phyloP scores from a whole-genome alignment of 2,797 vertebrate genomes.

The Pseudopleuronectes americanus region DNA sequence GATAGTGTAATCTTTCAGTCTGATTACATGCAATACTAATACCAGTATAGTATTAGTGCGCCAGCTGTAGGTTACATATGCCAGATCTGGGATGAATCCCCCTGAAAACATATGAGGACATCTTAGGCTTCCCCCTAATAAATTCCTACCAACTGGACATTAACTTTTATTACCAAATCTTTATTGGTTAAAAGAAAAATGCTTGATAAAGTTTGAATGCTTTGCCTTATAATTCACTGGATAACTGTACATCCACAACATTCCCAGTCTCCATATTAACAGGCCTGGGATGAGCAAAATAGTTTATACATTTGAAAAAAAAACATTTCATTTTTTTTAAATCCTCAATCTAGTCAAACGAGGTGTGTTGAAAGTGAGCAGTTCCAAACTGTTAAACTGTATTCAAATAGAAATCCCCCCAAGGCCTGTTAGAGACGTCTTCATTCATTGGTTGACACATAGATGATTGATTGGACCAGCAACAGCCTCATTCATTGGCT shows the following conservation, averaged over 20 bases:
- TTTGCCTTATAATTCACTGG: neutral
- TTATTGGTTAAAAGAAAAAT: neutral
- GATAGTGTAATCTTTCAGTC: constrained; percentile 2
- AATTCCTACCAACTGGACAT: neutral
- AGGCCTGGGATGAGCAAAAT: too few relatives aligned
- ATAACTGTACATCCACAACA: too few relatives aligned
- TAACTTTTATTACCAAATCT: neutral
- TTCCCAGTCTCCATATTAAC: too few relatives aligned
- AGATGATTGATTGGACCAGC: constrained; percentile 60
- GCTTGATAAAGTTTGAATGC: neutral
- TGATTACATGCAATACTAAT: constrained; percentile 1
- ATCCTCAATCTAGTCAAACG: constrained; percentile 1
- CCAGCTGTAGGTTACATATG: constrained; percentile 8
- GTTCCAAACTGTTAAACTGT: constrained; percentile 25
- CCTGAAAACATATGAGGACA: neutral
- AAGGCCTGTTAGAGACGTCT: constrained; percentile 25
- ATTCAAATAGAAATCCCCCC: constrained; percentile 35
- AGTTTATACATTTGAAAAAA: too few relatives aligned
- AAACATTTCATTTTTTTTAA: neutral
- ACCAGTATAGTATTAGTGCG: neutral
- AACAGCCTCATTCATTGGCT: constrained; percentile 52
- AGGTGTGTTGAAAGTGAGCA: neutral
- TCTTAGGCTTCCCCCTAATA: neutral
- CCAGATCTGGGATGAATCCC: neutral
- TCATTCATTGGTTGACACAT: constrained; percentile 50